These are phyloP conservation scores for Globicephala melas DNA, from an alignment of 2,113 vertebrate genomes.

Conservation along the genomic window DNA sequence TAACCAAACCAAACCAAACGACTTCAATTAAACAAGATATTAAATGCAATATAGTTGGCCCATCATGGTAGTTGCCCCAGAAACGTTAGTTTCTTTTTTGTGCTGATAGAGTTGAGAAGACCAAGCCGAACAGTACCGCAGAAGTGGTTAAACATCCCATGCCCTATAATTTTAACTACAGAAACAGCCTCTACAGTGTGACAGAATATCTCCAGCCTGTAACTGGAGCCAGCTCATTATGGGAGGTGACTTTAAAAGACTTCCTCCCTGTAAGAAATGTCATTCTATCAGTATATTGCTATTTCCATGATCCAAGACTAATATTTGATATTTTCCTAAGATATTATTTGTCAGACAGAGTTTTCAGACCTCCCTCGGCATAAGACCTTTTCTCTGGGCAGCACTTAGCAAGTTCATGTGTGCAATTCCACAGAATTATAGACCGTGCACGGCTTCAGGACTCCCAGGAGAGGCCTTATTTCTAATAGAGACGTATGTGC, in stretches of 20 bases:
- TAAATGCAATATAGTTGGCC: not conserved
- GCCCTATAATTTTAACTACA: not conserved
- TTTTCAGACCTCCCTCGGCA: not conserved
- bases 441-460: not conserved
- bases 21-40: not conserved
- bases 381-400: not conserved
- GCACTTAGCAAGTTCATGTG: not conserved
- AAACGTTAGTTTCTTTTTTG: not conserved
- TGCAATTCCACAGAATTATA: not conserved
- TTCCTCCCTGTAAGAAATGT: not conserved
- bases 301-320: slow-evolving; percentile 1
- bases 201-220: not conserved
- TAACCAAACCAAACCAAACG: not conserved
- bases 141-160: not conserved
- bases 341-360: not conserved
- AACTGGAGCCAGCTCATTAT: not conserved
- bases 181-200: not conserved
- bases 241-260: not conserved
- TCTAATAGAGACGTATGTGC: not conserved
- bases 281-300: not conserved
- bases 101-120: not conserved
- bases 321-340: slow-evolving; percentile 33
- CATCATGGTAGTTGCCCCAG: not conserved
- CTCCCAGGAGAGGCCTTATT: not conserved
- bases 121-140: not conserved